Conservation (phyloP, 1,140 invertebrate genomes). For the Solen grandis region DNA sequence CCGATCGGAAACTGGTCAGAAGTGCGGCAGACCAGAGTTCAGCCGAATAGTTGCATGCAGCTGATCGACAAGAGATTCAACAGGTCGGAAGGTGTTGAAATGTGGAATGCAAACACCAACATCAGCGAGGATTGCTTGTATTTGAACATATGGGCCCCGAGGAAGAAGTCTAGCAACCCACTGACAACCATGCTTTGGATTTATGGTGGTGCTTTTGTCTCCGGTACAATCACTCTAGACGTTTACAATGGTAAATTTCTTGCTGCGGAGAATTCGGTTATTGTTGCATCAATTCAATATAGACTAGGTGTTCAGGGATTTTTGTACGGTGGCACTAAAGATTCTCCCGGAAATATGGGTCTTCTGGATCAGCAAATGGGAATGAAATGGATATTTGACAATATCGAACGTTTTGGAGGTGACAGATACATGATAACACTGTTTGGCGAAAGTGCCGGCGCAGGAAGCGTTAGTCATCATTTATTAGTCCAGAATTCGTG, state of each 20-base stretch:
- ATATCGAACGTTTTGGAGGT: conserved; percentile 57
- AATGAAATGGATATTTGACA: conserved; percentile 51
- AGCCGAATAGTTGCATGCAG: conserved; percentile 49
- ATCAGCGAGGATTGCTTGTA: conserved; percentile 97
- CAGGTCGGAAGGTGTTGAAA: conserved; percentile 61
- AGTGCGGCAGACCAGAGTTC: conserved; percentile 41
- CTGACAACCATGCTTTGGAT: conserved; percentile 97
- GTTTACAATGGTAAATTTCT: conserved; percentile 92
- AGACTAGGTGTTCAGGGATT: conserved; percentile 83
- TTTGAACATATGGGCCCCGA: conserved; percentile 91
- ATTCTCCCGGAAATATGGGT: conserved; percentile 59
- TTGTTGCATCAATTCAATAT: conserved; percentile 87
- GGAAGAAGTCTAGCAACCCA: conserved; percentile 81
- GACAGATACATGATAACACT: conserved; percentile 47
- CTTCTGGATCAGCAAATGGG: conserved; percentile 60
- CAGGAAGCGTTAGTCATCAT: conserved; percentile 86
- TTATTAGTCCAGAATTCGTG: conserved; percentile 91
- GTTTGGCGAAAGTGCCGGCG: conserved; percentile 55
- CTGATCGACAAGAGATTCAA: conserved; percentile 25
- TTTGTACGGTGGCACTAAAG: conserved; percentile 30
- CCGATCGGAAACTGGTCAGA: conserved; percentile 45
- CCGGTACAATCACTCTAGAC: conserved; percentile 94
- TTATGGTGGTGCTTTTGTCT: conserved; percentile 96
- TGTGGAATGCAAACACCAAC: conserved; percentile 77
- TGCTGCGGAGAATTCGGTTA: conserved; percentile 88